A percentile compares a stretch with the other conserved stretches of the same genome.
phyloP scores from a whole-genome alignment of 1,140 invertebrate species.

The Mylabris phalerata region DNA sequence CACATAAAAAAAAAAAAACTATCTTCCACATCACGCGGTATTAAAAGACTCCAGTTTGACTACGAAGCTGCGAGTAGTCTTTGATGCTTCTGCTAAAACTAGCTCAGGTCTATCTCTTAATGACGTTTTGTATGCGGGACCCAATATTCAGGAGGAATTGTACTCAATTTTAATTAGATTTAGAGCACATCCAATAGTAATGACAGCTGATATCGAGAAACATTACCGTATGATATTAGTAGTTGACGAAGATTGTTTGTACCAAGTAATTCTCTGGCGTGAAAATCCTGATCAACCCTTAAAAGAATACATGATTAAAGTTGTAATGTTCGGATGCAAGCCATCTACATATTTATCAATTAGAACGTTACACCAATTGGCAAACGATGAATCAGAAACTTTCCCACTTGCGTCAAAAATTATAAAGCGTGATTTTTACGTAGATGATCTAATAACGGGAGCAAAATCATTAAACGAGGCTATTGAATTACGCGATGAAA shows the following conservation, averaged over 20 bases:
- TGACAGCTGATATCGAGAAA: slow-evolving; percentile 34
- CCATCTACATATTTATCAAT: slow-evolving; percentile 30
- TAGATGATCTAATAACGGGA: slow-evolving; percentile 40
- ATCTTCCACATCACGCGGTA: slow-evolving; percentile 38
- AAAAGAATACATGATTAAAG: slow-evolving; percentile 23
- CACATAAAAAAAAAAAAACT: slow-evolving; percentile 12
- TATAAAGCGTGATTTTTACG: slow-evolving; percentile 33
- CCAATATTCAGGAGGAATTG: slow-evolving; percentile 37
- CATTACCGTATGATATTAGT: no score
- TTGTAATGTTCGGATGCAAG: slow-evolving; percentile 32
- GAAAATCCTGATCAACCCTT: not conserved
- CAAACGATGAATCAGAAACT: slow-evolving; percentile 8
- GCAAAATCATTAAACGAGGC: slow-evolving; percentile 20
- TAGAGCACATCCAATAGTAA: slow-evolving; percentile 27
- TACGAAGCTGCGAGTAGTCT: slow-evolving; percentile 31
- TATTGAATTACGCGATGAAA: slow-evolving; percentile 9
- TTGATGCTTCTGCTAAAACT: slow-evolving; percentile 16
- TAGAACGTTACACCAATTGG: slow-evolving; percentile 25
- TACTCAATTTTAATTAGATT: slow-evolving; percentile 36
- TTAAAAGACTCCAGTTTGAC: slow-evolving; percentile 20
- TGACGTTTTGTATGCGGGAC: slow-evolving; percentile 21
- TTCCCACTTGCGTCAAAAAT: slow-evolving; percentile 23
- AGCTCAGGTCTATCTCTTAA: slow-evolving; percentile 26
- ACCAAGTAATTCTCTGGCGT: slow-evolving; percentile 43
- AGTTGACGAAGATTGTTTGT: slow-evolving; percentile 30